Percentiles rank a stretch among this genome's conserved stretches.
Evolutionary conservation across 2,113 vertebrate genomes (phyloP).

Genomic region (Pedetes capensis): DNA sequence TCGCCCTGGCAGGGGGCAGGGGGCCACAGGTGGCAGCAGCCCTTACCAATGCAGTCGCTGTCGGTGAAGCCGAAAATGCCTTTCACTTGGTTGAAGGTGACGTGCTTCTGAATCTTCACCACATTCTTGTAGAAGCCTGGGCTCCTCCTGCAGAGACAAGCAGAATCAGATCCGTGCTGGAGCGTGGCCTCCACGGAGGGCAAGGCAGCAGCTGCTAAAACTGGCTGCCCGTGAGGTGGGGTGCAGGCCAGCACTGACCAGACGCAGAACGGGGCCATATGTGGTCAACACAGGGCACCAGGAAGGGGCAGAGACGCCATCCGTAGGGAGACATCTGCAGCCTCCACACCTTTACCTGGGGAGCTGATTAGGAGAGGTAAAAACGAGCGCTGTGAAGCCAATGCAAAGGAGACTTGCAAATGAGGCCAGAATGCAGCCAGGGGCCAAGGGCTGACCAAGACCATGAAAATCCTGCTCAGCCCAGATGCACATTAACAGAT

Average conservation of each 20-base stretch:
- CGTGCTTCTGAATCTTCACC: conserved; percentile 96
- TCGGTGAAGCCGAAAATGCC: conserved; percentile 98
- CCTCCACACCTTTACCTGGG: too few species aligned
- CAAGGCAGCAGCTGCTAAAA: not conserved
- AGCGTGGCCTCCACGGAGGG: accelerated
- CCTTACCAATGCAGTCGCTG: conserved; percentile 96
- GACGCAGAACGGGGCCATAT: not conserved
- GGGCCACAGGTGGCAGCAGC: accelerated
- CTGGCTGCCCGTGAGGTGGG: not conserved
- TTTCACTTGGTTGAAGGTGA: conserved; percentile 99
- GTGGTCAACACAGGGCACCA: too few species aligned
- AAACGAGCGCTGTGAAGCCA: not conserved
- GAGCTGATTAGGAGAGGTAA: not conserved
- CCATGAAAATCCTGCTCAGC: accelerated
- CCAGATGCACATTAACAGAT: too few species aligned
- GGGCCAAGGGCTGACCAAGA: accelerated
- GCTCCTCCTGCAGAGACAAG: conserved; percentile 83
- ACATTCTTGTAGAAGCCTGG: conserved; percentile 95
- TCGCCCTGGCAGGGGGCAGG: too few species aligned
- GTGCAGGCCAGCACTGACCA: accelerated
- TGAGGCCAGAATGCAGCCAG: accelerated
- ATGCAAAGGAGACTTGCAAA: accelerated
- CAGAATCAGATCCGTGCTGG: not conserved
- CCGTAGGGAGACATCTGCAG: accelerated
- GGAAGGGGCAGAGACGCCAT: not conserved